Evolutionary conservation across 2,888 invertebrate genomes (phyloP), one percentile per base, ranked within the genome.

Genomic region (Epicampocera succincta): DNA sequence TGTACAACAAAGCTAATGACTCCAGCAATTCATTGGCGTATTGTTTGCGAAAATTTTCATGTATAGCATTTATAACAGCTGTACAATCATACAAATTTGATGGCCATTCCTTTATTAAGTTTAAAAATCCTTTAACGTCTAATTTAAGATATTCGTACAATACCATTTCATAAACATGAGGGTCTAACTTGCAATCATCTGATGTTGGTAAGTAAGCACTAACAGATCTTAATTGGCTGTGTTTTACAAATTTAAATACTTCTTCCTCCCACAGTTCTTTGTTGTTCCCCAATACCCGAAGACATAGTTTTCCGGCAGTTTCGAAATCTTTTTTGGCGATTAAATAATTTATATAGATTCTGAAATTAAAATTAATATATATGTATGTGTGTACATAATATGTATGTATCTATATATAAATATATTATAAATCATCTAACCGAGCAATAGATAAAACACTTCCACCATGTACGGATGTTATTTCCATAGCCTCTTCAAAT

Each of bases 131-230:
- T 87, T 85, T 92, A 5, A 95, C 94, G 90, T 98, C 97, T 66
- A 95, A 93, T 89, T 96, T 95, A 0, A 99, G 92, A 90, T 96
- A 98, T 90, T 99, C 98, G 88, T 95, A 97, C 29, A 99, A 93
- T 80, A 99, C 97, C 94, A 98, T 95, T 91, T 99, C 98, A 89
- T 99, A 99, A 83, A 98, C 95, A 69, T 96, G 94, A 0, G 96
- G 94, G 89, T 95, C 95, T 63, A 98, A 92, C 77, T 94, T 93
- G 71, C 94, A 94, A 66, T 96, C 95, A 8, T 93, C 91, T 0
- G 93, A 93, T 84, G 94, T 93, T 0, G 97, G 97, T 79, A 98
- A 93, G 89, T 96, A 97, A 0, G 94, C 93, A 87, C 96, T 95
- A 25, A 96, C 93, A 11, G 95, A 94, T 87, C 96, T 92, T 19